Evolutionary conservation across 2,113 vertebrate species (phyloP).

Genomic region (Glareola pratincola): DNA sequence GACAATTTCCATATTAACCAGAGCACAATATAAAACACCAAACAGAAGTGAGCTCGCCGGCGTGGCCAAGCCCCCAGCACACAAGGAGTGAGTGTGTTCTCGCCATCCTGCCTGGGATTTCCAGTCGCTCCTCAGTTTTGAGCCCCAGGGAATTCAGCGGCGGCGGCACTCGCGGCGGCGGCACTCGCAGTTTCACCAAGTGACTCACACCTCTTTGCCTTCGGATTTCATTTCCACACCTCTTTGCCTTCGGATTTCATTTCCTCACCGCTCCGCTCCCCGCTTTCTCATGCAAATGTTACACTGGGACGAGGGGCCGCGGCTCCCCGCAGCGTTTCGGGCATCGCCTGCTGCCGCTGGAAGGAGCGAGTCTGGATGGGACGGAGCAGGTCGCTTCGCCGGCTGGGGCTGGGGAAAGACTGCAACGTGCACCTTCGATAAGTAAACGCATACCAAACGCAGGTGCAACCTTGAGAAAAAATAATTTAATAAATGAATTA

Average conservation of each 20-base stretch:
- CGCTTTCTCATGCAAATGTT: neutral
- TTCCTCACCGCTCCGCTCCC: neutral
- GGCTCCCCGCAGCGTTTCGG: neutral
- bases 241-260: neutral
- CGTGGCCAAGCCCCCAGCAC: neutral
- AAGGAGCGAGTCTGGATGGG: neutral
- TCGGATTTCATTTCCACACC: neutral
- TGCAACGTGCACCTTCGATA: neutral
- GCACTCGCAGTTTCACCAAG: neutral
- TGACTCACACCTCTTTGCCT: conserved; percentile 8
- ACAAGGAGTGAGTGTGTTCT: neutral
- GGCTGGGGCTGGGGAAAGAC: neutral
- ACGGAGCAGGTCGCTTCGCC: neutral
- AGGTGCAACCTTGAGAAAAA: neutral
- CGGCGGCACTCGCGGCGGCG: no score
- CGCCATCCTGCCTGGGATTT: neutral
- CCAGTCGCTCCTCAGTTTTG: neutral
- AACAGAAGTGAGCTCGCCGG: neutral
- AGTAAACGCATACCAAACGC: neutral
- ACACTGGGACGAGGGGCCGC: neutral
- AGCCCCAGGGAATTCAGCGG: neutral
- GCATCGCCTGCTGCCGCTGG: neutral
- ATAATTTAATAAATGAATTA: neutral
- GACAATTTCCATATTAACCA: neutral
- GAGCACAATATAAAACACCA: neutral